Evolutionary conservation across 1,140 invertebrate genomes (phyloP), one percentile per base, ranked within the genome.

Genomic region (Penaeus vannamei): DNA sequence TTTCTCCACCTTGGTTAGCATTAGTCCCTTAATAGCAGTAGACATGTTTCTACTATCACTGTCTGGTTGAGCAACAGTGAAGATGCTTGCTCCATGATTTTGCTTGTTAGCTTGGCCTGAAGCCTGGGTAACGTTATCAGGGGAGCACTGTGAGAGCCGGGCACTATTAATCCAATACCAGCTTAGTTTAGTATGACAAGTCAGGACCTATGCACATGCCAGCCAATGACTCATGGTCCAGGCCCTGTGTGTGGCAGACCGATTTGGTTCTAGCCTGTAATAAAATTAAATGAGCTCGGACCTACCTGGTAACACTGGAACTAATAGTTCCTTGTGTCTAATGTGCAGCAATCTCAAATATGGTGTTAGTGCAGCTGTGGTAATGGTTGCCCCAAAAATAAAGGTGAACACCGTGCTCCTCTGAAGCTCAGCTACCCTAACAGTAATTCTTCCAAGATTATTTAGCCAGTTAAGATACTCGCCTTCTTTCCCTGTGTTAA

Each of bases 401-500:
- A 53, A 66, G 36, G 64, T 26, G 29, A 46, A 53, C 36, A 42
- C 61, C 36, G 61, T 72, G 83, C 83, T 85, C 85, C 85, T 83
- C 80, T 72, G 77, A 79, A 59, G 60, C 80, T 72, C 64, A 84
- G 64, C 80, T 89, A 62, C 79, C 69, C 80, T 76, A 61, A 72
- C 61, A 82, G 64, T 76, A 83, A 90, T 81, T 90, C 89, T 90
- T 90, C 89, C 89, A 90, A 85, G 69, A 83, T 86, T 82, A 85
- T 84, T 90, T 90, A 90, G 89, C 53, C 84, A 83, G 84, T 90
- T 86, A 86, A 90, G 84, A 90, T 86, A 90, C 89, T 90, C 84
- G 89, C 89, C 89, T 90, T 90, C 84, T 90, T 80, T 86, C 89
- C 89, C 89, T 90, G 89, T 90, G 89, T 90, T 90, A 89, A 86